phyloP scores from a whole-genome alignment of 2,797 vertebrate species.

The Basileuterus tristriatus region DNA sequence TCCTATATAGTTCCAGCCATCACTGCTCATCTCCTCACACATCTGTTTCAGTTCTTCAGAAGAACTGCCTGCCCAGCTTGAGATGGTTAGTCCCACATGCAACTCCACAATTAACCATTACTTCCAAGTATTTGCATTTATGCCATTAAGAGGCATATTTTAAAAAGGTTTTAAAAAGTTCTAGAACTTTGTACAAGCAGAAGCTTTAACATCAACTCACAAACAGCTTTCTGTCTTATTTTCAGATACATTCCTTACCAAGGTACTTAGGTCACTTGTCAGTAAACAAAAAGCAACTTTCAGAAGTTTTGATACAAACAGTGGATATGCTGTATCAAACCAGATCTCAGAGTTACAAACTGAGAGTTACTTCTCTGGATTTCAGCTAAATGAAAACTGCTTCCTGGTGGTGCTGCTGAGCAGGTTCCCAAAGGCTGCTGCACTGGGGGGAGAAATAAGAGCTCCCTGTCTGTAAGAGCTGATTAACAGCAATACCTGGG shows the following conservation, averaged over 20 bases:
- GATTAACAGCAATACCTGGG: constrained; percentile 71
- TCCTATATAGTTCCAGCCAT: not conserved
- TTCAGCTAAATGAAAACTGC: not conserved
- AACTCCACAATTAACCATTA: not conserved
- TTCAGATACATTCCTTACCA: not conserved
- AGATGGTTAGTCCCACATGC: not conserved
- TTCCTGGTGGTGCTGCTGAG: not conserved
- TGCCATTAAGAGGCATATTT: not conserved
- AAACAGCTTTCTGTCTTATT: not conserved
- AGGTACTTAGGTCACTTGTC: not conserved
- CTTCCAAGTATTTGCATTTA: not conserved
- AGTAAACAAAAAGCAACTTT: not conserved
- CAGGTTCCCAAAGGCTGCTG: not conserved
- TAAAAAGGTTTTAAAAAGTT: not conserved
- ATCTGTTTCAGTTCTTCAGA: not conserved
- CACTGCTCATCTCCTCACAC: not conserved
- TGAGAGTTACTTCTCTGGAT: not conserved
- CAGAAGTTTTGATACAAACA: not conserved
- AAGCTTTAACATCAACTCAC: not conserved
- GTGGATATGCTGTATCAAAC: not conserved
- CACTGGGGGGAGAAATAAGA: not conserved
- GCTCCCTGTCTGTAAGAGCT: not conserved
- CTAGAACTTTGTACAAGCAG: not conserved
- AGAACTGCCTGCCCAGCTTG: not conserved
- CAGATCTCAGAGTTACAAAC: not conserved